Evolutionary conservation across 2,113 vertebrate species (phyloP), one percentile per base, ranked within the genome.

Genomic region (Arizona elegans): DNA sequence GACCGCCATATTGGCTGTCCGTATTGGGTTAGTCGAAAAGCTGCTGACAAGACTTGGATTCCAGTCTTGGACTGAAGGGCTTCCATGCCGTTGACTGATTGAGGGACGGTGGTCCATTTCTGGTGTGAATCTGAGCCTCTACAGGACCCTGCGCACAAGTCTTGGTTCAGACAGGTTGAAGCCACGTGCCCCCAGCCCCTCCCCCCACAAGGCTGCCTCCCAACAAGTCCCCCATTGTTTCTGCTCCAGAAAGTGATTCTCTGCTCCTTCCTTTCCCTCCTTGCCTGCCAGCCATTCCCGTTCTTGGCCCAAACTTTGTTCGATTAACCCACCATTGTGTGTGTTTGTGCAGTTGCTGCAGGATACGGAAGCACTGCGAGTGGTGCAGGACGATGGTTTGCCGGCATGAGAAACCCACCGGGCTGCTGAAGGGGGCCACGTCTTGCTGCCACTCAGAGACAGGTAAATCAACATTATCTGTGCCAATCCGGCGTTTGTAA

Each of bases 401-500:
- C 85, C 87, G 95, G 87, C 97, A 97, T 0, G 98, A 99, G 96
- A 98, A 98, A 90, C 97, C 97, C 43, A 96, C 96, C 0, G 96
- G 97, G 92, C 97, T 98, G 29, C 96, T 98, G 92, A 98, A 98
- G 92, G 97, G 97, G 0, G 95, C 97, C 75, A 86, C 97, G 0
- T 96, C 98, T 75, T 98, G 97, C 97, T 98, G 97, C 97, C 98
- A 97, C 56, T 95, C 98, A 29, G 98, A 99, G 95, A 99, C 98
- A 94, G 98, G 98, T 98, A 97, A 94, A 58, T 58, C 52, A 19
- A 26, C n/a, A 3, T 1, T 8, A 7, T 81, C 33, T 38, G 7
- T 21, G 70, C 33, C 33, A 19, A 81, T 38, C 70, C 8, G n/a
- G 13, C n/a, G 2, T 15, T 75, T 75, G 70, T 33, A 2, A 75